A percentile compares a stretch with the other conserved stretches of the same genome.
Evolutionary conservation across 2,797 vertebrate genomes (phyloP).

Genomic region (Tauraco hartlaubi): DNA sequence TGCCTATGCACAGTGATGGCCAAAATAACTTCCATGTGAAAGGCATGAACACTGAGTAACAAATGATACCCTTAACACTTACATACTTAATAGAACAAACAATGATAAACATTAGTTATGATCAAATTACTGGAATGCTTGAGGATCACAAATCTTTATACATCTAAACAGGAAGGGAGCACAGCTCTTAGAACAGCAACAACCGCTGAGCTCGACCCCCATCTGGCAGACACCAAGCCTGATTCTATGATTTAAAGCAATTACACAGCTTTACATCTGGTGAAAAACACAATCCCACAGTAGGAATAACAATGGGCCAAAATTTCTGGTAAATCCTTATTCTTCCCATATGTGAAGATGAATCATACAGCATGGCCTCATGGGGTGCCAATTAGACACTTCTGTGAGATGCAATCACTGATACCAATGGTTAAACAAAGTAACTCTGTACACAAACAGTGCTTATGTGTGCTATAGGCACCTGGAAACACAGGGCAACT

Average conservation of each 20-base stretch:
- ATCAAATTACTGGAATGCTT: not conserved
- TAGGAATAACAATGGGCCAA: not conserved
- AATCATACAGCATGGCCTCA: not conserved
- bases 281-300: not conserved
- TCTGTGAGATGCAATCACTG: not conserved
- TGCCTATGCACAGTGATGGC: not conserved
- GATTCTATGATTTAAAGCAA: not conserved
- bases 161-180: not conserved
- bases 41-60: not conserved
- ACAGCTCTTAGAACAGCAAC: not conserved
- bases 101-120: not conserved
- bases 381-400: not conserved
- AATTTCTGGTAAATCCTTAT: not conserved
- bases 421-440: not conserved
- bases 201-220: accelerated
- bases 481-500: not conserved
- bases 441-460: not conserved
- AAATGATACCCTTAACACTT: not conserved
- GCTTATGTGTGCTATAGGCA: not conserved
- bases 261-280: not conserved
- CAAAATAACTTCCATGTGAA: not conserved
- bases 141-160: not conserved
- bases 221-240: not conserved
- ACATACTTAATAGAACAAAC: not conserved
- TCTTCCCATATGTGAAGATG: not conserved